phyloP scores from a whole-genome alignment of 2,888 invertebrate genomes.

The Sialis fuliginosa region DNA sequence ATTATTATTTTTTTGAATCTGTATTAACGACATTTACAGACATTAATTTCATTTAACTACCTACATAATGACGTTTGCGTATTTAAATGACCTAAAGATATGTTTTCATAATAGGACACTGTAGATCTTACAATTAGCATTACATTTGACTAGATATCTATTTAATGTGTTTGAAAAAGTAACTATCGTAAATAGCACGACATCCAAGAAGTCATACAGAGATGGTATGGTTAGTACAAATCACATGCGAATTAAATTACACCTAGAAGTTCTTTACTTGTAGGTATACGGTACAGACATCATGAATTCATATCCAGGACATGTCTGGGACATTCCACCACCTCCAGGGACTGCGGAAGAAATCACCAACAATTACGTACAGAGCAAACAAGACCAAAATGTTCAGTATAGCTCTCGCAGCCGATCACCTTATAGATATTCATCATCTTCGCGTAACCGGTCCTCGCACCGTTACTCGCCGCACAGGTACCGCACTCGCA shows the following conservation, averaged over 20 bases:
- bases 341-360: conserved; percentile 24
- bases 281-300: conserved; percentile 17
- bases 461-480: not conserved
- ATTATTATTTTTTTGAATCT: too few species aligned
- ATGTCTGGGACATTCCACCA: conserved; percentile 22
- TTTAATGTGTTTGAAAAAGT: too few species aligned
- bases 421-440: not conserved
- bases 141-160: too few species aligned
- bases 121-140: too few species aligned
- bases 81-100: too few species aligned
- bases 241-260: conserved; percentile 16
- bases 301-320: not conserved
- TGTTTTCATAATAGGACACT: too few species aligned
- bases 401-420: not conserved
- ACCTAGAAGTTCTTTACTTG: conserved; percentile 29
- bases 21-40: too few species aligned
- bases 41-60: too few species aligned
- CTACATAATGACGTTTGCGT: too few species aligned
- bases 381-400: not conserved
- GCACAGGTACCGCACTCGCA: not conserved
- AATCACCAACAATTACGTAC: not conserved
- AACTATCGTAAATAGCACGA: too few species aligned
- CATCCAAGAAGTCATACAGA: too few species aligned
- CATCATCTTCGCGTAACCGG: not conserved
- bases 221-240: too few species aligned